Evolutionary conservation across 2,113 vertebrate genomes (phyloP), one percentile per base, ranked within the genome.

Genomic region (Istiophorus platypterus): DNA sequence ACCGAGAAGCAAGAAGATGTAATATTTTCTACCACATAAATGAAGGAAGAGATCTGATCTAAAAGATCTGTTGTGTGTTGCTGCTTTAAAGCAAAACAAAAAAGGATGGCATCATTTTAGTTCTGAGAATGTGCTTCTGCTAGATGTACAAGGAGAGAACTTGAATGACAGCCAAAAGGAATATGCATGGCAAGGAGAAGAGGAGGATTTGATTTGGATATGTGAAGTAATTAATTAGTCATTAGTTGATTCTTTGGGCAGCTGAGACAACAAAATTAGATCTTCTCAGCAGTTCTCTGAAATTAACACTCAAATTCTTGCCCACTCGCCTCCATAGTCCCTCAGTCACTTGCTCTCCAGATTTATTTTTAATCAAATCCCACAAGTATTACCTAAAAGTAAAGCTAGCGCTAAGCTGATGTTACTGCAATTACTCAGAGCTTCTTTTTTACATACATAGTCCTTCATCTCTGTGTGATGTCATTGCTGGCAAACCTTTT

Each of bases 221-320:
- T 64, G 76, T 76, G 56, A 24, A 37, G 85, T 89, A 89, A 94
- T 93, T 92, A 93, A 92, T 91, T 87, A 91, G 88, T 86, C 90
- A 94, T 94, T 92, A 92, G 85, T 58, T 83, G 78, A 92, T 85
- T 91, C 72, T 89, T 87, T 80, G 85, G 82, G 66, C 90, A 82
- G 81, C 92, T 92, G 92, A 92, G 89, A 87, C 37, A 80, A 86
- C 83, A 82, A 81, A 87, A 90, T 86, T 7, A 88, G 89, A 91
- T 88, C 71, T 84, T 62, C 64, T 90, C 87, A 85, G 88, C 86
- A 76, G 51, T 88, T 89, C 76, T 87, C 84, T 74, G 61, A 88
- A 87, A 87, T 88, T 83, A 88, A 82, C 68, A 67, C 89, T 78
- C 62, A 66, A 41, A 73, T 75, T 81, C 76, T 61, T 78, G 57